These are phyloP conservation scores for Limnephilus lunatus DNA, from an alignment of 2,888 invertebrate genomes.

Conservation along the genomic window DNA sequence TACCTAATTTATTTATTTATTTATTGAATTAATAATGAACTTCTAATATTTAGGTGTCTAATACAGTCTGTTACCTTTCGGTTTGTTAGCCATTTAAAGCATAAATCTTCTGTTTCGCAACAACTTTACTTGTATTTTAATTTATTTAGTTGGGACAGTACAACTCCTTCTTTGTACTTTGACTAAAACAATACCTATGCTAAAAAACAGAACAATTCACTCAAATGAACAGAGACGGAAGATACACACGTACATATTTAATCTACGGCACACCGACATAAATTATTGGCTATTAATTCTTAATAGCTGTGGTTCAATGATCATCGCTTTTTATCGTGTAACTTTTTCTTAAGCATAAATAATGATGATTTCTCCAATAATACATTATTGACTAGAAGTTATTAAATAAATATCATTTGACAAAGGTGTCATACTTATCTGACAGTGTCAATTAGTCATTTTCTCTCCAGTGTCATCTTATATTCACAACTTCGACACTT, in stretches of 20 bases:
- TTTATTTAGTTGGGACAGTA: no score
- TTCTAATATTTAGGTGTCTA: no score
- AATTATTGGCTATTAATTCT: background rate
- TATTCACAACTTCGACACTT: background rate
- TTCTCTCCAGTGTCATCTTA: background rate
- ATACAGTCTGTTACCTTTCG: no score
- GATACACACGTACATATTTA: background rate
- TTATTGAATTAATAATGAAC: no score
- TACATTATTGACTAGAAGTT: background rate
- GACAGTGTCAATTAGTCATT: background rate
- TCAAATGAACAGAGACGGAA: background rate
- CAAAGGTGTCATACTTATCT: background rate
- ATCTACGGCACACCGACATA: background rate
- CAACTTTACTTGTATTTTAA: no score
- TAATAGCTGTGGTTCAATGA: background rate
- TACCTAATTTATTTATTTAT: no score
- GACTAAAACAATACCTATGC: background rate
- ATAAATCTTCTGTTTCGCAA: no score
- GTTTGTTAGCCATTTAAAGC: no score
- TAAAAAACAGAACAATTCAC: background rate
- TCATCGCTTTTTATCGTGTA: background rate
- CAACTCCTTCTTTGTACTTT: no score
- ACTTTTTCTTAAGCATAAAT: background rate
- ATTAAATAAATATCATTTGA: background rate
- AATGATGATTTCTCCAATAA: background rate